Conservation (phyloP, 2,113 vertebrate genomes). For the Tychaedon coryphoeus region DNA sequence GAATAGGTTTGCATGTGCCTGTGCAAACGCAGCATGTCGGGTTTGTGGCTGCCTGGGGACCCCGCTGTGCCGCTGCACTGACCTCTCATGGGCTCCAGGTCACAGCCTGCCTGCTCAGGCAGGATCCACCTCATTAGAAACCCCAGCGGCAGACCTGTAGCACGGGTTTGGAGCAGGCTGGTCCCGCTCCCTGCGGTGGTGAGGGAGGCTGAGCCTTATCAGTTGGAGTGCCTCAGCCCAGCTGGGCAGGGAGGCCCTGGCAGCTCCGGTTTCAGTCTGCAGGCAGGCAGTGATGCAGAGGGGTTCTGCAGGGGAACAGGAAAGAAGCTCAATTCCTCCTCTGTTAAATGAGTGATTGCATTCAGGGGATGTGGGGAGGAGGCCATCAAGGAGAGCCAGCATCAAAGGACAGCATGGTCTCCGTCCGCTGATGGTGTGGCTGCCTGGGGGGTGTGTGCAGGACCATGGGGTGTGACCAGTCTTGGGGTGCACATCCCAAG, state of each 20-base stretch:
- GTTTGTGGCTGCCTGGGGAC: not conserved
- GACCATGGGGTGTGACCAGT: rapidly evolving
- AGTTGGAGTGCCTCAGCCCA: not conserved
- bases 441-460: not conserved
- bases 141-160: not conserved
- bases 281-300: not conserved
- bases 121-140: not conserved
- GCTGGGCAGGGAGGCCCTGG: not conserved
- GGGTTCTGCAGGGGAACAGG: not conserved
- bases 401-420: not conserved
- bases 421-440: not conserved
- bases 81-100: not conserved
- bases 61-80: not conserved
- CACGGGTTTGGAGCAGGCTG: not conserved
- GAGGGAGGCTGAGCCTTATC: not conserved
- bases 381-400: not conserved
- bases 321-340: slow-evolving; percentile 19
- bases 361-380: not conserved
- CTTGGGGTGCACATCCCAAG: not conserved
- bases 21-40: rapidly evolving
- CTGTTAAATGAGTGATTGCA: not conserved
- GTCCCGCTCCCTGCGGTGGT: not conserved
- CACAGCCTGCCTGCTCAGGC: not conserved
- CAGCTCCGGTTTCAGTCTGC: slow-evolving; percentile 49
- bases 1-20: not conserved